Evolutionary conservation across 2,113 vertebrate genomes (phyloP).

Genomic region (Gopherus evgoodei): DNA sequence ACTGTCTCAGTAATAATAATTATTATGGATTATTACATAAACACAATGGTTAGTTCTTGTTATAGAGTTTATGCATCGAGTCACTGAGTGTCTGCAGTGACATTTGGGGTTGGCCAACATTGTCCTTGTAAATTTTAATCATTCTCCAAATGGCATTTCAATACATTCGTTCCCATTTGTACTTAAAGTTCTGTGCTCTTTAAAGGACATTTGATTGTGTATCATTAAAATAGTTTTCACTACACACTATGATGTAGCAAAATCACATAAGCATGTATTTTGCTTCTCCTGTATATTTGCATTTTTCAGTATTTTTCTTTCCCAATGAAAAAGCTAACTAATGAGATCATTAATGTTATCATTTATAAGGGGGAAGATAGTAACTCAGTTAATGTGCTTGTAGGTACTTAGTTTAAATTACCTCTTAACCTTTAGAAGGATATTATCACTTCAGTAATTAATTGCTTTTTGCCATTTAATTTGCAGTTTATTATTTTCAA

Average conservation of each 20-base stretch:
- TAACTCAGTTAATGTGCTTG: constrained; percentile 59
- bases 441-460: constrained; percentile 71
- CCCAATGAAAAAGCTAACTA: constrained; percentile 39
- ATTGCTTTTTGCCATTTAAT: constrained; percentile 70
- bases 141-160: neutral
- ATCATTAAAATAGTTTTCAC: neutral
- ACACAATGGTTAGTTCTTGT: neutral
- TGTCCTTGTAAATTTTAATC: neutral
- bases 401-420: constrained; percentile 68
- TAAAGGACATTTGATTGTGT: neutral
- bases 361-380: constrained; percentile 38
- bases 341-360: constrained; percentile 55
- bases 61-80: neutral
- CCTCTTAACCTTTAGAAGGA: constrained; percentile 71
- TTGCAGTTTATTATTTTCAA: constrained; percentile 68
- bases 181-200: neutral
- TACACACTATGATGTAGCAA: neutral
- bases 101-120: neutral
- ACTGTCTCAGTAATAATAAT: neutral
- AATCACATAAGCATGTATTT: neutral
- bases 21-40: neutral
- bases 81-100: neutral
- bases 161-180: neutral
- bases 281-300: constrained; percentile 19
- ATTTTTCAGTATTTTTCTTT: constrained; percentile 55